Evolutionary conservation across 2,797 vertebrate species (phyloP), one percentile per base, ranked within the genome.

Genomic region (Gymnodraco acuticeps): DNA sequence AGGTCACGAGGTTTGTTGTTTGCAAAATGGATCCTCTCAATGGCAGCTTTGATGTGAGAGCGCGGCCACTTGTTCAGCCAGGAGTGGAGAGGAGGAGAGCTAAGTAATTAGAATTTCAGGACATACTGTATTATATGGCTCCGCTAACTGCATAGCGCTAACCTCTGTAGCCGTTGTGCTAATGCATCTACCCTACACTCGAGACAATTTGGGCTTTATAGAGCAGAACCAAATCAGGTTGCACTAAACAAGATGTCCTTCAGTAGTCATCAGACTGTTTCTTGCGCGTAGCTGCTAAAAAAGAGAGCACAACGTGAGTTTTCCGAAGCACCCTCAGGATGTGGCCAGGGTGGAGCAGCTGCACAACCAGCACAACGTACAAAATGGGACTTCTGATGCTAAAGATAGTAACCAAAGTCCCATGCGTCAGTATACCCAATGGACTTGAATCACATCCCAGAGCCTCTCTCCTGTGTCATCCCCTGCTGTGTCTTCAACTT

Each of bases 1-100:
- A 88, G 90, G 90, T 90, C 83, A 78, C 16, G 50, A 84, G 85
- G 74, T 78, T 84, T 84, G 87, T 86, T 83, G 83, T 87, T 81
- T 73, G 58, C 16, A 8, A 81, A 85, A 78, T 65, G 70, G 70
- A 71, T 83, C 87, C 88, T 81, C 84, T 89, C 70, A 31, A 19
- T 5, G 80, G 17, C 65, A 45, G 74, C 66, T 86, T 85, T 83
- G 64, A 85, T 84, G 74, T 56, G 65, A 81, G 77, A 84, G 80
- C 77, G 41, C 45, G 16, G 62, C 71, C 81, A 82, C 83, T 89
- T 83, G 71, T 77, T 67, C 67, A 56, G 61, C 52, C 74, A 67
- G 45, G 41, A 77, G 75, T 62, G 73, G 46, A 73, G 53, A 53
- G 42, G 12, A 54, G 61, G 47, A 75, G 72, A 71, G 64, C 41